Conservation (phyloP, 2,888 invertebrate species). For the Ormyrus pomaceus region DNA sequence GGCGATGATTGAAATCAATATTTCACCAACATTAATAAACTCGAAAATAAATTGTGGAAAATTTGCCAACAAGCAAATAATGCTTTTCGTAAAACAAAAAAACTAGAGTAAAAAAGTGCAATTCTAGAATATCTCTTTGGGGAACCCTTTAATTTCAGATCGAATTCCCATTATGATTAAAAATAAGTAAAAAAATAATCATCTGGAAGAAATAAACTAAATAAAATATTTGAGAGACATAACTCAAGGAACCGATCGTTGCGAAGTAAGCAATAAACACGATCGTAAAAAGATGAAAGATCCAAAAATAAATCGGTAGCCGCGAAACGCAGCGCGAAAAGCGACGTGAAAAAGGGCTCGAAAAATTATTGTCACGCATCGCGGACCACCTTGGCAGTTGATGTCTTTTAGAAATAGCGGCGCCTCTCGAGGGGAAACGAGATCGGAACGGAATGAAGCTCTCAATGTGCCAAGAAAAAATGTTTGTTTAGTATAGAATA, state of each 20-base stretch:
- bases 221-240: background rate
- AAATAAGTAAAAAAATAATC: background rate
- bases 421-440: background rate
- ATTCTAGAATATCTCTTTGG: too few species aligned
- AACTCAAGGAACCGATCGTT: background rate
- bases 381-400: constrained; percentile 20
- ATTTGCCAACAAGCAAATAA: too few species aligned
- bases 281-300: constrained; percentile 52
- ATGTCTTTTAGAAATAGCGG: constrained; percentile 40
- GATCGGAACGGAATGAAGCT: background rate
- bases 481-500: constrained; percentile 13
- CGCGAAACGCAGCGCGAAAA: background rate
- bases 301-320: constrained; percentile 34
- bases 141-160: too few species aligned
- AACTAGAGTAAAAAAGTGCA: background rate
- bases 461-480: constrained; percentile 4
- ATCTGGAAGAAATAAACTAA: too few species aligned
- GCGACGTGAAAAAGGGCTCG: constrained; percentile 10
- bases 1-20: background rate
- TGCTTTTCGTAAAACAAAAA: background rate
- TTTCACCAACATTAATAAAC: background rate
- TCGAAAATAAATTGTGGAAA: constrained; percentile 24
- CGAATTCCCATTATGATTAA: too few species aligned
- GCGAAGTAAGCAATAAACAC: constrained; percentile 28
- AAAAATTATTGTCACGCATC: constrained; percentile 34